Conservation (phyloP, 2,888 invertebrate species). For the Eumerus sabulonum region DNA sequence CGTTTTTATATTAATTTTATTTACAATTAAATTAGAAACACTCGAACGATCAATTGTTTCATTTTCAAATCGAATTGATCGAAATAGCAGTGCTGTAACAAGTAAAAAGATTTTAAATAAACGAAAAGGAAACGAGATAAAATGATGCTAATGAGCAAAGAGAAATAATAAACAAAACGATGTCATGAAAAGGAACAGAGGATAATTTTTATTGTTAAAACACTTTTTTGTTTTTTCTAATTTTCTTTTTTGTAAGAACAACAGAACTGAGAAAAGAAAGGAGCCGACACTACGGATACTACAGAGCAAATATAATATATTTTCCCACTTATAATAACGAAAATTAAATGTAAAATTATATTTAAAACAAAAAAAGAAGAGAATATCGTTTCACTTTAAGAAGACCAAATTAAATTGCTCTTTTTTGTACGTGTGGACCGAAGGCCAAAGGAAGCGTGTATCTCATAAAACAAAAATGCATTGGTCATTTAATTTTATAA, state of each 20-base stretch:
- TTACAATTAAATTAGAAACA: constrained; percentile 71
- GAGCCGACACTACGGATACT: constrained; percentile 34
- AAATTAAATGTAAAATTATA: constrained; percentile 51
- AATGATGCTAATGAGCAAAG: constrained; percentile 22
- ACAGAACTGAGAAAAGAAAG: constrained; percentile 50
- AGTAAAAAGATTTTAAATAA: neutral
- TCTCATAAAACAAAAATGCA: constrained; percentile 12
- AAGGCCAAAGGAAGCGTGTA: constrained; percentile 13
- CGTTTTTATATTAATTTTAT: constrained; percentile 78
- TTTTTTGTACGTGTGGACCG: constrained; percentile 8
- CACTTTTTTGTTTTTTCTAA: constrained; percentile 18
- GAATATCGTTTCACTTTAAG: too few species aligned
- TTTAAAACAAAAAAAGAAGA: neutral
- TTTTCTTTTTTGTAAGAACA: constrained; percentile 43
- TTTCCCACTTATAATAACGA: constrained; percentile 63
- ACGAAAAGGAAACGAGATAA: constrained; percentile 28
- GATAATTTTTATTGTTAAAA: constrained; percentile 1
- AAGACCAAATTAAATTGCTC: constrained; percentile 9
- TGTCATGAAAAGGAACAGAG: too few species aligned
- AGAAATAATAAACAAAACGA: constrained; percentile 8
- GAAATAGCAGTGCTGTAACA: too few species aligned
- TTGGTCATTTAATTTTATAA: constrained; percentile 29
- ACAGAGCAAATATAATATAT: constrained; percentile 54
- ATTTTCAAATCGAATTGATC: constrained; percentile 1
- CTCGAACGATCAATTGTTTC: constrained; percentile 38